Evolutionary conservation across 2,113 vertebrate species (phyloP).

Genomic region (Lutjanus erythropterus): DNA sequence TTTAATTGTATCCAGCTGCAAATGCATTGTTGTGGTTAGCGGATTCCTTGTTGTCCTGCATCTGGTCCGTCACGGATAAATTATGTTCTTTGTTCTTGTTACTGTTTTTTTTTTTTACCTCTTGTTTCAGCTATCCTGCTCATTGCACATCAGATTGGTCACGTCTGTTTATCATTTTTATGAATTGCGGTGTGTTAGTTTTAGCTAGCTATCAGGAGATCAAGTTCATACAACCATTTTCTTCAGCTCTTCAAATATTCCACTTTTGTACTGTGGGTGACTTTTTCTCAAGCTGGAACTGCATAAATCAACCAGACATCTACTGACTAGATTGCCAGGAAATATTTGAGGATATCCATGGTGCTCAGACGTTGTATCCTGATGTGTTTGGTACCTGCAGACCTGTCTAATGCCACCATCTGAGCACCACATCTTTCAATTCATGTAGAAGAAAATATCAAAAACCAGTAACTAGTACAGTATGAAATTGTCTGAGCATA

Average conservation of each 20-base stretch:
- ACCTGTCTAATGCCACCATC: neutral
- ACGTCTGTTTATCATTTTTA: no score
- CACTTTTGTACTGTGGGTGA: neutral
- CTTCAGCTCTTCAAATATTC: neutral
- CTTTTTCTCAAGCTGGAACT: neutral
- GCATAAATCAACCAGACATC: neutral
- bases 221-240: no score
- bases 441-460: neutral
- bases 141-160: no score
- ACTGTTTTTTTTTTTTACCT: no score
- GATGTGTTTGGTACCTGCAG: neutral
- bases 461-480: neutral
- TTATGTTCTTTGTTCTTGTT: no score
- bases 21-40: no score
- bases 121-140: no score
- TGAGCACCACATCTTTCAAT: neutral
- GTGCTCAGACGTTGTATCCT: neutral
- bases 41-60: no score
- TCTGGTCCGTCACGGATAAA: no score
- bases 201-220: no score
- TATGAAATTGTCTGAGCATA: neutral
- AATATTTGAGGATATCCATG: neutral
- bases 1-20: no score
- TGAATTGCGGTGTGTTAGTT: no score
- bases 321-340: neutral